A percentile compares a stretch with the other conserved stretches of the same genome.
Conservation (phyloP, 2,797 vertebrate genomes). For the Pantherophis vulpinus region DNA sequence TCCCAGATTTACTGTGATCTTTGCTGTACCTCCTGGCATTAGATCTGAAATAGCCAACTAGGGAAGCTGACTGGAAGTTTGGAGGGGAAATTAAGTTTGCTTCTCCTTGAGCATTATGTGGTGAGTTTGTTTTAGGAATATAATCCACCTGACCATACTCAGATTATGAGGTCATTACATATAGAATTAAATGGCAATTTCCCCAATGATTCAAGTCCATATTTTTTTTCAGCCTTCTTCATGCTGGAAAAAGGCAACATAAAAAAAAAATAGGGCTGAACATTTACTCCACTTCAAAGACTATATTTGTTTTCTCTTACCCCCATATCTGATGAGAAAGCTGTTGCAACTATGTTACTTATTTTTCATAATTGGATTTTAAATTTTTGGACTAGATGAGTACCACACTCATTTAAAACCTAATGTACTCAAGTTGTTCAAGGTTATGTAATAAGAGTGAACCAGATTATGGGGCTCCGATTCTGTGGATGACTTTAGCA, state of each 20-base stretch:
- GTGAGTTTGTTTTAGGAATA: not conserved
- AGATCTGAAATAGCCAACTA: not conserved
- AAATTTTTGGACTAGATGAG: constrained; percentile 22
- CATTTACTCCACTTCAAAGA: not conserved
- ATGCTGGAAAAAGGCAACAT: not conserved
- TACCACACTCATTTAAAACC: not conserved
- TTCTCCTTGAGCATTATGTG: not conserved
- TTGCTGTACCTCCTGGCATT: not conserved
- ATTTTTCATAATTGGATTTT: not conserved
- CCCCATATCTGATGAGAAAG: not conserved
- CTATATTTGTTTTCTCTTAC: not conserved
- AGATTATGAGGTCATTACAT: not conserved
- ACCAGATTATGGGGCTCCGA: not conserved
- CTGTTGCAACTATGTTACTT: not conserved
- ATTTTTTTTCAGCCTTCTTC: not conserved
- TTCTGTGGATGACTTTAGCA: not conserved
- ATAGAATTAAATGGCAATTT: not conserved
- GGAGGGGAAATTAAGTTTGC: not conserved
- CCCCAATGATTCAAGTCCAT: not conserved
- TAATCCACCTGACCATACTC: not conserved
- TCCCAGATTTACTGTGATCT: not conserved
- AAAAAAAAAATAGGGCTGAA: not conserved
- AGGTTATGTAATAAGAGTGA: not conserved
- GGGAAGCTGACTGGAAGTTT: not conserved
- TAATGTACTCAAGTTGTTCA: not conserved